A percentile compares a stretch with the other conserved stretches of the same genome.
These are phyloP conservation scores for Tachycineta bicolor DNA, from an alignment of 2,113 vertebrate species.

Conservation along the genomic window DNA sequence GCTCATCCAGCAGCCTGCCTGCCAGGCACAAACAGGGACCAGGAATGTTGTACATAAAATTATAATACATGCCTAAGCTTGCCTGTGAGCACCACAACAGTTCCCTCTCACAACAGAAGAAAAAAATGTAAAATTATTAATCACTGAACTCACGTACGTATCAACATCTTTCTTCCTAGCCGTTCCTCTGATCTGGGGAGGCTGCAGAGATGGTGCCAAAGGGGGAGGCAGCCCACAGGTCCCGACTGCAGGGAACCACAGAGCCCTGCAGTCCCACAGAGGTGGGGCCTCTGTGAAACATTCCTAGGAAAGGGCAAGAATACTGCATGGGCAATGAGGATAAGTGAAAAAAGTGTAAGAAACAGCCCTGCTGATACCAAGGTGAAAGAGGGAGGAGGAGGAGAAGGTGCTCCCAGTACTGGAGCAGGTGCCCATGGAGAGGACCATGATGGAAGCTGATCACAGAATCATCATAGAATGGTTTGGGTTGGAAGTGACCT, in stretches of 20 bases:
- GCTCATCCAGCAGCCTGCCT: background rate
- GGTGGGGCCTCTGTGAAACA: background rate
- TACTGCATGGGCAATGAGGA: background rate
- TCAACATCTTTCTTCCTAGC: background rate
- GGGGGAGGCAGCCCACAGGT: background rate
- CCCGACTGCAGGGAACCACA: no score
- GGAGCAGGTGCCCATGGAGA: background rate
- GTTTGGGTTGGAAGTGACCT: background rate
- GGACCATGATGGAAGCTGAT: background rate
- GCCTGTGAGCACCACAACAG: background rate
- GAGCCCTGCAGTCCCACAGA: background rate
- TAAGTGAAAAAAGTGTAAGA: background rate
- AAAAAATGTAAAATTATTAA: background rate
- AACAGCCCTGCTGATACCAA: accelerated
- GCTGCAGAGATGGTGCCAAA: background rate
- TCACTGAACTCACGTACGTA: background rate
- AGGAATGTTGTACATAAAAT: background rate
- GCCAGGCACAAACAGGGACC: background rate
- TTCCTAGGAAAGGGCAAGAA: background rate
- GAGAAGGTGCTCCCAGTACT: background rate
- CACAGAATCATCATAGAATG: accelerated
- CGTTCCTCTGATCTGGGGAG: background rate
- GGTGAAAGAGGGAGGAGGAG: background rate
- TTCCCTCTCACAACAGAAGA: background rate
- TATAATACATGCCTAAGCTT: background rate